A percentile compares a stretch with the other conserved stretches of the same genome.
These are phyloP conservation scores for Gobionotothen gibberifrons DNA, from an alignment of 2,797 vertebrate genomes.

Conservation along the genomic window DNA sequence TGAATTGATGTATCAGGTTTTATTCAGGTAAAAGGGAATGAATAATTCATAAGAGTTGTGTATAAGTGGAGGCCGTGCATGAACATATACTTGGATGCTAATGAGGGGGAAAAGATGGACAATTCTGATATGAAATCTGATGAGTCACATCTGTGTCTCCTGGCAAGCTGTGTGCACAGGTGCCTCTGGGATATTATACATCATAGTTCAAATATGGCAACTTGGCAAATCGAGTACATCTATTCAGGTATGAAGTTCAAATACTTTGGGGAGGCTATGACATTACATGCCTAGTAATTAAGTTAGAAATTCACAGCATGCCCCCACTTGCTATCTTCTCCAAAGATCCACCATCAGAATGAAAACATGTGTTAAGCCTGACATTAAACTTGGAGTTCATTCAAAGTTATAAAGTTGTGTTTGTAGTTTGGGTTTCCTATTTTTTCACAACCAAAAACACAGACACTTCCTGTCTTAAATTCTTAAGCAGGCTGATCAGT, in stretches of 20 bases:
- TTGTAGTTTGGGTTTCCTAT: slow-evolving; percentile 8
- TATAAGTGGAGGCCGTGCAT: background rate
- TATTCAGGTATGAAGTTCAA: slow-evolving; percentile 8
- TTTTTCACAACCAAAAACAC: background rate
- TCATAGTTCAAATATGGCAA: slow-evolving; percentile 17
- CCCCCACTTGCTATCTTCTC: background rate
- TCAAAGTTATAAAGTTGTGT: background rate
- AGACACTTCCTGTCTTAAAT: slow-evolving; percentile 31
- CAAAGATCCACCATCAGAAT: background rate
- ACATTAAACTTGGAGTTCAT: background rate
- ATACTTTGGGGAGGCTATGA: background rate
- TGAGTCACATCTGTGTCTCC: slow-evolving; percentile 39
- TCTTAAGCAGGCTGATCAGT: slow-evolving; percentile 24
- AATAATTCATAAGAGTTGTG: slow-evolving; percentile 5
- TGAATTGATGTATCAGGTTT: background rate
- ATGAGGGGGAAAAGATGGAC: background rate
- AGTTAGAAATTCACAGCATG: background rate
- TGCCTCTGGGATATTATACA: slow-evolving; percentile 24
- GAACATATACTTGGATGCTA: slow-evolving; percentile 12
- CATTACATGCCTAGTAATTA: slow-evolving; percentile 7
- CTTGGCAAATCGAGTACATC: slow-evolving; percentile 14
- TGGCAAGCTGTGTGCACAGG: slow-evolving; percentile 21
- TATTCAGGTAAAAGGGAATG: background rate
- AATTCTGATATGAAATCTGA: slow-evolving; percentile 26
- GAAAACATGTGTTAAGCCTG: background rate